Percentiles rank a stretch among this genome's conserved stretches.
These are phyloP conservation scores for Pseudochromis fuscus DNA, from an alignment of 2,797 vertebrate genomes.

Conservation along the genomic window DNA sequence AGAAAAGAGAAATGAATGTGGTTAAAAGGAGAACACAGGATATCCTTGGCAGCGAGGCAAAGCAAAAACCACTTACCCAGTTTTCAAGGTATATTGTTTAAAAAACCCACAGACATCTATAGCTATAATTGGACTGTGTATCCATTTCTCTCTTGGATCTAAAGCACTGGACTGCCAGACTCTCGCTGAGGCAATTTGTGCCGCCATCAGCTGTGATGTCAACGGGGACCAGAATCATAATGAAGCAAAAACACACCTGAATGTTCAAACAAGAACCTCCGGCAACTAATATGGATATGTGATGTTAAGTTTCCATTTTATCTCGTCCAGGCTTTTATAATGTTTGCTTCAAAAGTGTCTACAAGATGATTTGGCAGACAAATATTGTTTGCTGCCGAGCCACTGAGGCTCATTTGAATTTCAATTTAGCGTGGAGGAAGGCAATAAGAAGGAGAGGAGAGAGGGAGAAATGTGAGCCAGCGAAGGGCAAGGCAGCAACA, in stretches of 20 bases:
- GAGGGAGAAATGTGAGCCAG: constrained; percentile 47
- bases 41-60: constrained; percentile 14
- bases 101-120: constrained; percentile 52
- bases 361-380: constrained; percentile 58
- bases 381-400: constrained; percentile 59
- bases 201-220: constrained; percentile 46
- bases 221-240: constrained; percentile 46
- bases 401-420: constrained; percentile 75
- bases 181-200: constrained; percentile 49
- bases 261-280: constrained; percentile 43
- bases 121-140: constrained; percentile 48
- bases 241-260: constrained; percentile 49
- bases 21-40: constrained; percentile 4
- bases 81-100: constrained; percentile 36
- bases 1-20: constrained; percentile 12
- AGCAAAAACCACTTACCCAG: constrained; percentile 34
- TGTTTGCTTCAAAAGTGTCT: constrained; percentile 42
- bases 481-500: constrained; percentile 61
- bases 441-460: constrained; percentile 47
- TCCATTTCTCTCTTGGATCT: constrained; percentile 34
- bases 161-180: constrained; percentile 32
- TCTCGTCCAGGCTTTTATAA: constrained; percentile 32
- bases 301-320: constrained; percentile 49
- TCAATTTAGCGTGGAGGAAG: constrained; percentile 66
- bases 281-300: constrained; percentile 3